Evolutionary conservation across 2,888 invertebrate species (phyloP).

Genomic region (Volucella inflata): DNA sequence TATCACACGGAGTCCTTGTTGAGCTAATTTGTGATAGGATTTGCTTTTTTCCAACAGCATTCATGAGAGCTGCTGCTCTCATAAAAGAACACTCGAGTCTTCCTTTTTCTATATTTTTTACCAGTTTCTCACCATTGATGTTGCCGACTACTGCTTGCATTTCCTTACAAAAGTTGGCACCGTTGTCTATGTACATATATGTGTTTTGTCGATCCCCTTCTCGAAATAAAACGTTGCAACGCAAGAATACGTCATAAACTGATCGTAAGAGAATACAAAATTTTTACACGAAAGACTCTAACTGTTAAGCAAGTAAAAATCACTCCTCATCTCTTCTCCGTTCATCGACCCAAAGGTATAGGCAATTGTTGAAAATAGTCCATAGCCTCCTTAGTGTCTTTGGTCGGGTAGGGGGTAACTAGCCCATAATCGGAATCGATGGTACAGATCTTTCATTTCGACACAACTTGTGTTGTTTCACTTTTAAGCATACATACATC

Average conservation of each 20-base stretch:
- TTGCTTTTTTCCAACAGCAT: conserved; percentile 66
- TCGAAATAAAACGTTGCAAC: conserved; percentile 40
- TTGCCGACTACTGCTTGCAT: conserved; percentile 16
- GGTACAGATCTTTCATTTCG: conserved; percentile 12
- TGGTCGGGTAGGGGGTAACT: conserved; percentile 30
- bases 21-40: conserved; percentile 37
- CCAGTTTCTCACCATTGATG: background rate
- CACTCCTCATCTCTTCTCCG: conserved; percentile 57
- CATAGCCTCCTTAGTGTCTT: conserved; percentile 38
- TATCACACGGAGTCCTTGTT: no score
- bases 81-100: conserved; percentile 75
- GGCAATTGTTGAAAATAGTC: conserved; percentile 50
- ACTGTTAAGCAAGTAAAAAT: conserved; percentile 62
- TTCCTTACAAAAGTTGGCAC: conserved; percentile 41
- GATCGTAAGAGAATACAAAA: background rate
- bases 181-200: conserved; percentile 61
- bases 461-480: background rate
- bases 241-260: background rate
- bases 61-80: conserved; percentile 70
- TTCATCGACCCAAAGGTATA: conserved; percentile 23
- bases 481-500: background rate
- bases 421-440: conserved; percentile 28
- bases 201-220: conserved; percentile 31
- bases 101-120: conserved; percentile 8
- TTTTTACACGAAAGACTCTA: conserved; percentile 52